These are phyloP conservation scores for Pyrrhia umbra DNA, from an alignment of 2,888 invertebrate genomes.

Conservation along the genomic window DNA sequence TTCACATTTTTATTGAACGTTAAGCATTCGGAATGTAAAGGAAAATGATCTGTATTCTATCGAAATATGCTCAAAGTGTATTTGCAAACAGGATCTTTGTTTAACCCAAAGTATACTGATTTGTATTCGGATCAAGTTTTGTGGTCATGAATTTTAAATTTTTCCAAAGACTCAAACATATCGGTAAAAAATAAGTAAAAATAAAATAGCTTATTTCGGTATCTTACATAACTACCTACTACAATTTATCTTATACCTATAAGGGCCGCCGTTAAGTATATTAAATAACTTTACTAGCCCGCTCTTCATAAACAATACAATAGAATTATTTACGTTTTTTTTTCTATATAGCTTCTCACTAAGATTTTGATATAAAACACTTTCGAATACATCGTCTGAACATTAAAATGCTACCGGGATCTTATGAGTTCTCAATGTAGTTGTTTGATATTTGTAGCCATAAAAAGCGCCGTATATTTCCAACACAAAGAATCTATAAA, in stretches of 20 bases:
- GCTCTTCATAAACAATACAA: no score
- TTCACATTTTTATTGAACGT: conserved; percentile 47
- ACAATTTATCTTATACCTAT: no score
- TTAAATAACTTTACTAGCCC: no score
- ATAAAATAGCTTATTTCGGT: no score
- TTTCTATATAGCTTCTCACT: conserved; percentile 16
- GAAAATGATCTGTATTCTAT: conserved; percentile 42
- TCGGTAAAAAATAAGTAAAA: no score
- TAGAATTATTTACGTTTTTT: no score
- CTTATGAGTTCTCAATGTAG: conserved; percentile 5
- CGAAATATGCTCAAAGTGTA: conserved; percentile 32
- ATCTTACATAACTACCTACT: no score
- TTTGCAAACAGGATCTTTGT: conserved; percentile 43
- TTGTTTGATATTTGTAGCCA: background rate
- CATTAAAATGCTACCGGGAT: background rate
- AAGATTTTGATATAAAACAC: conserved; percentile 31
- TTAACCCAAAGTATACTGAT: conserved; percentile 40
- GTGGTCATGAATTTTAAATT: conserved; percentile 58
- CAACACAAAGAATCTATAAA: conserved; percentile 18
- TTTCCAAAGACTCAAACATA: conserved; percentile 19
- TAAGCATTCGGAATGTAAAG: conserved; percentile 19
- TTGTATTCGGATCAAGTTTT: conserved; percentile 48
- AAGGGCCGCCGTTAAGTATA: no score
- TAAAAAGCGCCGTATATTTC: conserved; percentile 9
- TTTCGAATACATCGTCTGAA: background rate